These are phyloP conservation scores for Scylla paramamosain DNA, from an alignment of 1,140 invertebrate genomes.

Conservation along the genomic window DNA sequence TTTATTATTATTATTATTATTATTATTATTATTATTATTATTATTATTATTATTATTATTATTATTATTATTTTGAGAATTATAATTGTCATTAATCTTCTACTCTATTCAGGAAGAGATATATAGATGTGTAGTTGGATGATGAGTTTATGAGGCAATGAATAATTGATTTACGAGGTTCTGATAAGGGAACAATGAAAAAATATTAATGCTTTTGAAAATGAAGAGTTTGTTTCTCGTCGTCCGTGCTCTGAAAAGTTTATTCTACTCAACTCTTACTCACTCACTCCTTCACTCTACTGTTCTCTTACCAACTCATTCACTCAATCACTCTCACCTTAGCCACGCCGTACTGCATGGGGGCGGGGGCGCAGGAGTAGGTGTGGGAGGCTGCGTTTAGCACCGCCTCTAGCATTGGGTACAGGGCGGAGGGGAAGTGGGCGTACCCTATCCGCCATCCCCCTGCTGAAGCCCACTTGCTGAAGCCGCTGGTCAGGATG, in stretches of 20 bases:
- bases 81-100: background rate
- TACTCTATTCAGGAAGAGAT: no score
- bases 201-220: no score
- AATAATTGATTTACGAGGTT: no score
- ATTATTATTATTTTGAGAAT: background rate
- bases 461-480: slow-evolving; percentile 76
- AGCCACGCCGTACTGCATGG: slow-evolving; percentile 75
- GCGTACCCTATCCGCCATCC: slow-evolving; percentile 77
- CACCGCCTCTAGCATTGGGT: slow-evolving; percentile 60
- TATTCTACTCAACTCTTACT: background rate
- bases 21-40: no score
- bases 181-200: no score
- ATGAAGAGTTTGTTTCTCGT: background rate
- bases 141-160: no score
- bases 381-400: slow-evolving; percentile 72
- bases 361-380: slow-evolving; percentile 75
- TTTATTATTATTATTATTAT: no score
- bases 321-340: slow-evolving; percentile 46
- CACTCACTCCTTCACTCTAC: background rate
- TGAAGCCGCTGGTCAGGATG: slow-evolving; percentile 74
- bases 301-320: background rate
- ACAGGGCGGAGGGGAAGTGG: slow-evolving; percentile 63
- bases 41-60: background rate
- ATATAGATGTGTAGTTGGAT: no score
- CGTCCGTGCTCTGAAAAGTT: background rate